A percentile compares a stretch with the other conserved stretches of the same genome.
phyloP scores from a whole-genome alignment of 1,140 invertebrate genomes.

The Pristionchus pacificus region DNA sequence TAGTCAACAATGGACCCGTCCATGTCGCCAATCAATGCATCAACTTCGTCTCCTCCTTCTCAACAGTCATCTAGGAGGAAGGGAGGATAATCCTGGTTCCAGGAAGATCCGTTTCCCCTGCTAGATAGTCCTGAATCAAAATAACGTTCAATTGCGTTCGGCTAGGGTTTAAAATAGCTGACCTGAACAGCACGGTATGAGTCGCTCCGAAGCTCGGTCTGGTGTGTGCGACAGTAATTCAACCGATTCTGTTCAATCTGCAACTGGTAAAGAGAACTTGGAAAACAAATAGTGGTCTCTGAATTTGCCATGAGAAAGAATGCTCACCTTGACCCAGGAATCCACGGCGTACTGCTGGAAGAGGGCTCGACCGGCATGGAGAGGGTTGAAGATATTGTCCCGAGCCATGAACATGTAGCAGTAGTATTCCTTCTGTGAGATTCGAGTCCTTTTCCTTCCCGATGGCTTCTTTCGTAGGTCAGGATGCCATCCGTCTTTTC shows the following conservation, averaged over 20 bases:
- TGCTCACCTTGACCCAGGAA: slow-evolving; percentile 10
- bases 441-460: neutral
- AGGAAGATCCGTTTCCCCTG: neutral
- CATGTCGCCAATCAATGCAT: too few species aligned
- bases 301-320: too few species aligned
- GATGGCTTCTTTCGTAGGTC: neutral
- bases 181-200: too few species aligned
- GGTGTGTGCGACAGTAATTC: slow-evolving; percentile 22
- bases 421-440: slow-evolving; percentile 20
- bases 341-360: slow-evolving; percentile 32
- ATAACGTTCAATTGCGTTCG: too few species aligned
- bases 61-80: too few species aligned
- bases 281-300: too few species aligned
- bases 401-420: slow-evolving; percentile 11
- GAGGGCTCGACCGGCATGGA: slow-evolving; percentile 12
- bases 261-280: too few species aligned
- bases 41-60: too few species aligned
- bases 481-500: slow-evolving; percentile 23
- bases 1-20: too few species aligned
- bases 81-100: slow-evolving; percentile 19
- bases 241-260: slow-evolving; percentile 26
- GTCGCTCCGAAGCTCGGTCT: slow-evolving; percentile 11
- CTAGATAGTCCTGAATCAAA: slow-evolving; percentile 3
- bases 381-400: slow-evolving; percentile 13
- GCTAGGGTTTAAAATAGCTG: too few species aligned